Percentiles rank a stretch among this genome's conserved stretches.
These are phyloP conservation scores for Anguilla marmorata DNA, from an alignment of 2,797 vertebrate species.

Conservation along the genomic window DNA sequence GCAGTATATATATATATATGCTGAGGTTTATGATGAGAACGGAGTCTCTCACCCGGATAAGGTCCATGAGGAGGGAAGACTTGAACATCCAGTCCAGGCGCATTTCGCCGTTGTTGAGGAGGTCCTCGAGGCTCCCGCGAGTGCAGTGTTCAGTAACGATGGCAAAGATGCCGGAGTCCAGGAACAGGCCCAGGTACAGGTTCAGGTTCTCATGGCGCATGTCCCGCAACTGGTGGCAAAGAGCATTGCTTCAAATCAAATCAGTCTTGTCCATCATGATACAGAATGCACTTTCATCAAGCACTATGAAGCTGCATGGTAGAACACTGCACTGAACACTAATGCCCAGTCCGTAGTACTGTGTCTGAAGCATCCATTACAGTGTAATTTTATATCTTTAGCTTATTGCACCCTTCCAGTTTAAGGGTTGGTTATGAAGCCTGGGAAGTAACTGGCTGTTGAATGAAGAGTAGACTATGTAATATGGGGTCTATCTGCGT, in stretches of 20 bases:
- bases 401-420: background rate
- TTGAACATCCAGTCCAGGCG: conserved; percentile 84
- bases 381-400: background rate
- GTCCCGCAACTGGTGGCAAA: conserved; percentile 65
- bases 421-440: background rate
- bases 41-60: conserved; percentile 68
- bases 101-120: conserved; percentile 72
- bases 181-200: conserved; percentile 75
- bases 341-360: background rate
- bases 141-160: conserved; percentile 74
- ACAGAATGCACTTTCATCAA: background rate
- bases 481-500: background rate
- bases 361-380: background rate
- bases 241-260: background rate
- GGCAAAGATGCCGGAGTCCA: conserved; percentile 65
- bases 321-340: background rate
- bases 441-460: background rate
- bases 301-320: background rate
- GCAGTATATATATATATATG: too few relatives aligned
- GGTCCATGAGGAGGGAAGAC: conserved; percentile 74
- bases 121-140: conserved; percentile 73
- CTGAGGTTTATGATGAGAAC: background rate
- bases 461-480: background rate
- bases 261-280: background rate
- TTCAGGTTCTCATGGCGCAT: conserved; percentile 76